Conservation (phyloP, 2,797 vertebrate species). For the Ibycter americanus region DNA sequence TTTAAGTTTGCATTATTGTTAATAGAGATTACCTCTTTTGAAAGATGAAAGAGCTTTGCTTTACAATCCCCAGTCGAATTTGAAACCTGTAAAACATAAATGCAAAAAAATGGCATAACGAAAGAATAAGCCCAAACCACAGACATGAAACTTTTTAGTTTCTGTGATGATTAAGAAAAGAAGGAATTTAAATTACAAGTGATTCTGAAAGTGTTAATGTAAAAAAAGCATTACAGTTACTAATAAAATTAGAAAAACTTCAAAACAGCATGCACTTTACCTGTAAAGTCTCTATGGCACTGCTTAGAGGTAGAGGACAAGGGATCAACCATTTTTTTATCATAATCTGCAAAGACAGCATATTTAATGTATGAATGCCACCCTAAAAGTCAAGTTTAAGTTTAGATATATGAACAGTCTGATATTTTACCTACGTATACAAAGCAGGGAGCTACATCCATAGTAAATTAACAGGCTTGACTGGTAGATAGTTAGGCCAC, state of each 20-base stretch:
- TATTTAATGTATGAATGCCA: background rate
- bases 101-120: background rate
- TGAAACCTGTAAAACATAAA: constrained; percentile 79
- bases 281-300: constrained; percentile 66
- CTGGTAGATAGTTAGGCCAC: background rate
- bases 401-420: background rate
- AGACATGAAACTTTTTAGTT: background rate
- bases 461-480: background rate
- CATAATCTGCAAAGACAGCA: constrained; percentile 80
- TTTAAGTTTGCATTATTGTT: constrained; percentile 43
- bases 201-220: background rate
- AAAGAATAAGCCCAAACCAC: constrained; percentile 50
- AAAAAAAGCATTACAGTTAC: background rate
- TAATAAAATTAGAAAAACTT: constrained; percentile 16
- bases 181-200: constrained; percentile 35
- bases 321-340: constrained; percentile 94
- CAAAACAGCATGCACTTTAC: constrained; percentile 58
- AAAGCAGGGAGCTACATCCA: background rate
- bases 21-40: constrained; percentile 86
- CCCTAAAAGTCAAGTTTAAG: background rate
- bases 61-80: constrained; percentile 87
- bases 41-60: constrained; percentile 89
- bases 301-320: constrained; percentile 86
- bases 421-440: background rate
- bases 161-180: constrained; percentile 23